phyloP scores from a whole-genome alignment of 2,888 invertebrate species.

The Caenorhabditis macrosperma region DNA sequence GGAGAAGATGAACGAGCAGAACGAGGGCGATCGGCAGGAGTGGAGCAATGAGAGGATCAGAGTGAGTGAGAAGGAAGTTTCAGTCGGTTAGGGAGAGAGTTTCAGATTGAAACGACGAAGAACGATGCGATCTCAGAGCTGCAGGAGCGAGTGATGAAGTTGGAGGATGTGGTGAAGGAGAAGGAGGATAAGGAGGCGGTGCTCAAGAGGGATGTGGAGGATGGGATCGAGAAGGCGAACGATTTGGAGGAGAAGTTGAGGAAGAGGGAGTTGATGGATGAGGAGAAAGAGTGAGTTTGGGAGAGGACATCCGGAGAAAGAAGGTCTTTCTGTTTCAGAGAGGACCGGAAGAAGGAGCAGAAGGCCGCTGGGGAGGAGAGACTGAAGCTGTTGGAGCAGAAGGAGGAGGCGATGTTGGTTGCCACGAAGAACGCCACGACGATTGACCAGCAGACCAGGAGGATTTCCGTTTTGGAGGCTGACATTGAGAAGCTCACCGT shows the following conservation, averaged over 20 bases:
- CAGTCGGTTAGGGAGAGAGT: neutral
- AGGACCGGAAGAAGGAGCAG: slow-evolving; percentile 53
- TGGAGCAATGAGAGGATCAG: slow-evolving; percentile 37
- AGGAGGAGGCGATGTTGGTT: slow-evolving; percentile 50
- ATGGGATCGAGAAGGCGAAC: slow-evolving; percentile 26
- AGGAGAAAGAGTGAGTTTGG: slow-evolving; percentile 38
- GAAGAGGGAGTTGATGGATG: slow-evolving; percentile 29
- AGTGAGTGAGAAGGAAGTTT: slow-evolving; percentile 12
- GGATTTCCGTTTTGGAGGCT: slow-evolving; percentile 22
- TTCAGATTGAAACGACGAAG: slow-evolving; percentile 57
- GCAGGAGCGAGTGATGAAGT: slow-evolving; percentile 43
- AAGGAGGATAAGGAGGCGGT: slow-evolving; percentile 47
- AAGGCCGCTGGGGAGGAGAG: slow-evolving; percentile 47
- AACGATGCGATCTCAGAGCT: slow-evolving; percentile 47
- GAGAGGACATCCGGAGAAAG: neutral
- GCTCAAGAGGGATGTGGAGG: slow-evolving; percentile 45
- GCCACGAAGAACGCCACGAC: slow-evolving; percentile 32
- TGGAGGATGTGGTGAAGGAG: slow-evolving; percentile 59
- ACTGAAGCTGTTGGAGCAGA: slow-evolving; percentile 49
- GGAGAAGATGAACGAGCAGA: slow-evolving; percentile 55
- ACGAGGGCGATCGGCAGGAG: slow-evolving; percentile 47
- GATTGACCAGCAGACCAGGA: slow-evolving; percentile 30
- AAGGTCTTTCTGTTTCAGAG: no score
- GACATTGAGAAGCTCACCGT: slow-evolving; percentile 30
- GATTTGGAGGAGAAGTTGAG: slow-evolving; percentile 39